These are phyloP conservation scores for Pogonomyrmex barbatus DNA, from an alignment of 1,140 invertebrate species.

Conservation along the genomic window DNA sequence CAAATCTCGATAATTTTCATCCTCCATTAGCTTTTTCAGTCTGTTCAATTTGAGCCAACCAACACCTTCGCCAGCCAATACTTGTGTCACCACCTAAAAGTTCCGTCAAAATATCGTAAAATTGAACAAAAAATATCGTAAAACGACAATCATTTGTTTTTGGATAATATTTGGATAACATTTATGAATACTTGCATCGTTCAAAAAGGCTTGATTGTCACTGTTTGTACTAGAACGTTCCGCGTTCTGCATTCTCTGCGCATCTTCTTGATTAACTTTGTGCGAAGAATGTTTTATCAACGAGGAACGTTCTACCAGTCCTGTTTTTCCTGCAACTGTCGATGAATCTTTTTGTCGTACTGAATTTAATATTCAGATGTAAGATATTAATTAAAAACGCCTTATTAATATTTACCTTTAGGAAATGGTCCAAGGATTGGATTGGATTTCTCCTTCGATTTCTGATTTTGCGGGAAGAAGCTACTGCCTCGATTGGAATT, in stretches of 20 bases:
- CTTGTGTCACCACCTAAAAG: slow-evolving; percentile 93
- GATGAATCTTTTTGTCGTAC: not conserved
- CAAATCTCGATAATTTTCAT: slow-evolving; percentile 99
- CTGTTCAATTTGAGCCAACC: slow-evolving; percentile 98
- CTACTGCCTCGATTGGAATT: slow-evolving; percentile 81
- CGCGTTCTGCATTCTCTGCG: slow-evolving; percentile 88
- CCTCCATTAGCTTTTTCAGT: slow-evolving; percentile 98
- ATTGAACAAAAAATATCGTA: not conserved
- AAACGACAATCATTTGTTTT: slow-evolving; percentile 19
- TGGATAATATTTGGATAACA: slow-evolving; percentile 2
- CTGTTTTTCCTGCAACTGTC: slow-evolving; percentile 86
- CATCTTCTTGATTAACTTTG: slow-evolving; percentile 88
- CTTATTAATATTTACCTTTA: slow-evolving; percentile 83
- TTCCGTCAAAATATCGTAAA: slow-evolving; percentile 40
- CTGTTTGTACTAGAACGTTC: slow-evolving; percentile 91
- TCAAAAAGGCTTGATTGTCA: slow-evolving; percentile 95
- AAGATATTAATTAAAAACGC: not conserved
- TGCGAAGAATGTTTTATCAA: slow-evolving; percentile 94
- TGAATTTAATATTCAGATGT: not conserved
- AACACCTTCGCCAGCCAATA: slow-evolving; percentile 97
- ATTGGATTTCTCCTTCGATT: slow-evolving; percentile 87
- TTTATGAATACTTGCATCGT: slow-evolving; percentile 89
- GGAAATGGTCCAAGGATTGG: slow-evolving; percentile 92
- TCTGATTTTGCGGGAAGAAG: slow-evolving; percentile 79
- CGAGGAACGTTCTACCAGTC: slow-evolving; percentile 95